Conservation (phyloP, 1,140 invertebrate species). For the Saxidomus purpurata region DNA sequence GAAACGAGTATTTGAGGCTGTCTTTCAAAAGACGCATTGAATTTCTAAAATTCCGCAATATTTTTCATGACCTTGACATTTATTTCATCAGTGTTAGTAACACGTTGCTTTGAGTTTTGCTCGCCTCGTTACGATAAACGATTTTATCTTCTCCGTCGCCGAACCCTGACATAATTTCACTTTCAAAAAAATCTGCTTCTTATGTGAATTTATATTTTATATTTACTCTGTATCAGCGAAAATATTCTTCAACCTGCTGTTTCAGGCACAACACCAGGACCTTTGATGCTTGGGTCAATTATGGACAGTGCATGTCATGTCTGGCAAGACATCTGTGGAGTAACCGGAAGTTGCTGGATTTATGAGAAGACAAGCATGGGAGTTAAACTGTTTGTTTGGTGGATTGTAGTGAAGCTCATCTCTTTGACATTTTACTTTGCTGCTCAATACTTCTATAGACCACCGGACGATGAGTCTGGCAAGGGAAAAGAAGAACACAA, state of each 20-base stretch:
- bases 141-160: too few relatives aligned
- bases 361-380: conserved; percentile 85
- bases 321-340: conserved; percentile 84
- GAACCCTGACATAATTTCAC: too few relatives aligned
- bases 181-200: too few relatives aligned
- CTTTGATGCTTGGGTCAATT: conserved; percentile 83
- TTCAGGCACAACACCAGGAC: conserved; percentile 85
- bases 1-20: too few relatives aligned
- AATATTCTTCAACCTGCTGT: not conserved
- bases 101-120: too few relatives aligned
- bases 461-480: conserved; percentile 27
- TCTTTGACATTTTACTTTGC: conserved; percentile 69
- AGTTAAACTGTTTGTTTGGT: conserved; percentile 75
- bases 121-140: too few relatives aligned
- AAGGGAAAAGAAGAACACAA: not conserved
- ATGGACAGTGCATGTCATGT: conserved; percentile 85
- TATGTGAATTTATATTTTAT: too few relatives aligned
- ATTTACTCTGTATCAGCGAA: too few relatives aligned
- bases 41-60: too few relatives aligned
- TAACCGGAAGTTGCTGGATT: conserved; percentile 85
- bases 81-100: too few relatives aligned
- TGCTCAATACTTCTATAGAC: conserved; percentile 75
- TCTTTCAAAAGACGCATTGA: too few relatives aligned
- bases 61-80: too few relatives aligned
- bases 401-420: conserved; percentile 70